Percentiles rank a stretch among this genome's conserved stretches.
Evolutionary conservation across 2,113 vertebrate species (phyloP).

Genomic region (Chaetodon trifascialis): DNA sequence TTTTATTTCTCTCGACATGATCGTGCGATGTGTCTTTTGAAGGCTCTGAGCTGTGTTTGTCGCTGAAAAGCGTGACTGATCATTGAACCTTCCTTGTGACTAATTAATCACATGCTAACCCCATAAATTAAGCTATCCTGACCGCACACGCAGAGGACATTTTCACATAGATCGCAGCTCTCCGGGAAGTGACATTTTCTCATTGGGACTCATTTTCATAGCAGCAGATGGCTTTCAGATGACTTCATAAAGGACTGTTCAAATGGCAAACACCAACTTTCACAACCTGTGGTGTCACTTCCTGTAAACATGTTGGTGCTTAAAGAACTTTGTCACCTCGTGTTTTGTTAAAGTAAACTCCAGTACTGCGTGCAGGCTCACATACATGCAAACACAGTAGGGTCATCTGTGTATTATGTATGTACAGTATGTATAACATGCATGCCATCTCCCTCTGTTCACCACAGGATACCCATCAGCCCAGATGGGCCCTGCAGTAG

Average conservation of each 20-base stretch:
- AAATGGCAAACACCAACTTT: background rate
- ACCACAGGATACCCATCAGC: slow-evolving; percentile 80
- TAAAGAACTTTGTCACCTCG: background rate
- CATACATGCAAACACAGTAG: background rate
- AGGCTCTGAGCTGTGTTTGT: too few relatives aligned
- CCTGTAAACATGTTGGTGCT: background rate
- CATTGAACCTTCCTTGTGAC: too few relatives aligned
- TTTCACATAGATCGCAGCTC: too few relatives aligned
- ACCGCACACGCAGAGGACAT: background rate
- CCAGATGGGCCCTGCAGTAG: slow-evolving; percentile 75
- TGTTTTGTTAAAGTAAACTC: background rate
- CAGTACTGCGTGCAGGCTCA: background rate
- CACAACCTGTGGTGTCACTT: background rate
- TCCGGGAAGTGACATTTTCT: background rate
- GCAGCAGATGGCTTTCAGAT: background rate
- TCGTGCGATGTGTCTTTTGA: background rate
- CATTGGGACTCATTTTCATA: background rate
- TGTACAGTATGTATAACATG: background rate
- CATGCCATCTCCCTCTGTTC: background rate
- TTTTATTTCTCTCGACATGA: background rate
- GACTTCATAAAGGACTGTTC: background rate
- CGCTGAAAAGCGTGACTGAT: background rate
- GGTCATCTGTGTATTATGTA: background rate
- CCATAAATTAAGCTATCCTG: background rate
- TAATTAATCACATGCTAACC: background rate